Evolutionary conservation across 1,140 invertebrate species (phyloP), one percentile per base, ranked within the genome.

Genomic region (Leptinotarsa defecta): DNA sequence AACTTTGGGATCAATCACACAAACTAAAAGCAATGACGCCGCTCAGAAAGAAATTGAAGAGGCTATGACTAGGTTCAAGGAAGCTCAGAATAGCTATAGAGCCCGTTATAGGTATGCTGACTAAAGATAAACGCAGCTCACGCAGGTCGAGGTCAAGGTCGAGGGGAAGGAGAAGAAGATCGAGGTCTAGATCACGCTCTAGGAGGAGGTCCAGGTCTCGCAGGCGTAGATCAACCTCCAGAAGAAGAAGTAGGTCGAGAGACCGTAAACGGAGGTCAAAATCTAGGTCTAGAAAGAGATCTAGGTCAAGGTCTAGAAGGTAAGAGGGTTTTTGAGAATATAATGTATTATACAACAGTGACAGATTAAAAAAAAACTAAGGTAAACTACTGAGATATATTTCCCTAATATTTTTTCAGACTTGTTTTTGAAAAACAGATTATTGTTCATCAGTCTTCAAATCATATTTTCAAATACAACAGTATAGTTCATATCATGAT

Each of bases 21-120:
- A n/a, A n/a, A n/a, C n/a, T n/a, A n/a, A n/a, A n/a, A n/a, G n/a
- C n/a, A n/a, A n/a, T n/a, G n/a, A n/a, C n/a, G n/a, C n/a, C n/a
- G n/a, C n/a, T n/a, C n/a, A n/a, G n/a, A n/a, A n/a, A n/a, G n/a
- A n/a, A n/a, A n/a, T n/a, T n/a, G n/a, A n/a, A n/a, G n/a, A n/a
- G n/a, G n/a, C n/a, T n/a, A n/a, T n/a, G n/a, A n/a, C n/a, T n/a
- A 67, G 64, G 34, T 96, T 98, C 0, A 97, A 97, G 83, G 96
- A 98, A 87, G 96, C 96, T 0, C 96, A 98, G 85, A 96, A 94
- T 84, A 89, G 94, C 96, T 8, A 96, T 97, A 79, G 95, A 97
- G 88, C 95, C 95, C 27, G 93, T 95, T 71, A 94, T 95, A 80
- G 93, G 94, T 3, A 91, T 95, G 87, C 82, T 95, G 13, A 93